Percentiles rank a stretch among this genome's conserved stretches.
phyloP scores from a whole-genome alignment of 2,797 vertebrate genomes.

The Aulostomus chinensis region DNA sequence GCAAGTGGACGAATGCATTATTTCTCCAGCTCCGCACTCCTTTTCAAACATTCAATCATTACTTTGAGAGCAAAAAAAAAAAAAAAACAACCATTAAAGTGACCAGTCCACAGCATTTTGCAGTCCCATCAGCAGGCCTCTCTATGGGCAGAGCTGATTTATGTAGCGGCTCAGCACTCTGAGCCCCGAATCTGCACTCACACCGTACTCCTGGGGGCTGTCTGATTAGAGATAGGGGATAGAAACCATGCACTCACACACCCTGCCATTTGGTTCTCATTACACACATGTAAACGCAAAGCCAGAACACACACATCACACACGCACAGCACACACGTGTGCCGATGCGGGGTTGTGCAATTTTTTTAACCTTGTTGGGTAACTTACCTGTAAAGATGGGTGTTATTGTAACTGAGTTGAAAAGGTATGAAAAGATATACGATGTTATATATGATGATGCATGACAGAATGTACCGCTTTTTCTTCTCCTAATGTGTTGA shows the following conservation, averaged over 20 bases:
- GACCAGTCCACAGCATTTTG: too few species aligned
- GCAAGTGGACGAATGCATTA: slow-evolving; percentile 25
- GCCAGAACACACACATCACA: slow-evolving; percentile 48
- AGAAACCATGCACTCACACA: slow-evolving; percentile 73
- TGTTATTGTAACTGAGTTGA: too few species aligned
- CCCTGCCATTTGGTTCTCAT: slow-evolving; percentile 77
- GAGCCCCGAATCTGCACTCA: slow-evolving; percentile 63
- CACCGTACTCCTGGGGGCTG: slow-evolving; percentile 76
- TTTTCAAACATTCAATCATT: slow-evolving; percentile 31
- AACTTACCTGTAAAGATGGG: too few species aligned
- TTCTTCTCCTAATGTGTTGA: too few species aligned
- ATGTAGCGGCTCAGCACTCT: slow-evolving; percentile 72
- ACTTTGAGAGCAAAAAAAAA: slow-evolving; percentile 7
- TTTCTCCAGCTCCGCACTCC: slow-evolving; percentile 30
- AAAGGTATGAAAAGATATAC: too few species aligned
- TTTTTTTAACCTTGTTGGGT: slow-evolving; percentile 56
- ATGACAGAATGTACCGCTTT: too few species aligned
- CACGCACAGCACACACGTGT: too few species aligned
- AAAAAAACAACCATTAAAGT: too few species aligned
- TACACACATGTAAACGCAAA: slow-evolving; percentile 64
- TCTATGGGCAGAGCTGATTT: slow-evolving; percentile 77
- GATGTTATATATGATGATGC: too few species aligned
- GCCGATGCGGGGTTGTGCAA: slow-evolving; percentile 72
- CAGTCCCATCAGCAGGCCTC: slow-evolving; percentile 51
- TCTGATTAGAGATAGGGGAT: slow-evolving; percentile 83